A percentile compares a stretch with the other conserved stretches of the same genome.
Evolutionary conservation across 2,888 invertebrate genomes (phyloP).

Genomic region (Eupithecia insigniata): DNA sequence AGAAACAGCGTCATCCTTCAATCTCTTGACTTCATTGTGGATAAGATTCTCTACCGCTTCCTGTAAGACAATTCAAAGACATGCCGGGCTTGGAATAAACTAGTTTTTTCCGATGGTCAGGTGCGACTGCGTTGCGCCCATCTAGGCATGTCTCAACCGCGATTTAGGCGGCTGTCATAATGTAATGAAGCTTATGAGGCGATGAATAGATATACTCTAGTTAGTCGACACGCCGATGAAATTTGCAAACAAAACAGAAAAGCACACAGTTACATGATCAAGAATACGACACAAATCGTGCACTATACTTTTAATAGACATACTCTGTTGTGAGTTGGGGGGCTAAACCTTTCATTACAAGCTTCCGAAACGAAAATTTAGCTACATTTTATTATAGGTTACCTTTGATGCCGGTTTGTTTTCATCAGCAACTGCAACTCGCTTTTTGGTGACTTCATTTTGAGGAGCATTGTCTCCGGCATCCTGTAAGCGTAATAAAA

Average conservation of each 20-base stretch:
- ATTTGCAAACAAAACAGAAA: slow-evolving; percentile 63
- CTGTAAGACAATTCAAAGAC: slow-evolving; percentile 71
- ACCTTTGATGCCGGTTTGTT: slow-evolving; percentile 71
- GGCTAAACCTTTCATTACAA: neutral
- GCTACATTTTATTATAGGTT: slow-evolving; percentile 35
- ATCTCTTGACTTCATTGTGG: slow-evolving; percentile 67
- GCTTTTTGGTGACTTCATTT: slow-evolving; percentile 73
- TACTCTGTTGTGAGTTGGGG: neutral
- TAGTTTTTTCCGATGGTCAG: slow-evolving; percentile 16
- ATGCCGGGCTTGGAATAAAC: slow-evolving; percentile 66
- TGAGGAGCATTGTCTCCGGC: slow-evolving; percentile 71
- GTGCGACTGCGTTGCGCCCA: neutral
- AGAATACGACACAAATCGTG: slow-evolving; percentile 32
- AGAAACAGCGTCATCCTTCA: slow-evolving; percentile 65
- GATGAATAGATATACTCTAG: slow-evolving; percentile 27
- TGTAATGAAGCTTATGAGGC: slow-evolving; percentile 16
- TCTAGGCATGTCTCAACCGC: neutral
- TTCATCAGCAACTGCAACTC: slow-evolving; percentile 71
- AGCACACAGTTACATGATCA: slow-evolving; percentile 51
- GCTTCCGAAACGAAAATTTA: neutral
- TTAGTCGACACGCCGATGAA: slow-evolving; percentile 32
- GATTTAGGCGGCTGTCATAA: slow-evolving; percentile 5
- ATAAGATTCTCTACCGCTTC: slow-evolving; percentile 70
- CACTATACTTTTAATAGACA: slow-evolving; percentile 28
- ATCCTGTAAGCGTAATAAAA: slow-evolving; percentile 56